A percentile compares a stretch with the other conserved stretches of the same genome.
These are phyloP conservation scores for Pyrocoelia pectoralis DNA, from an alignment of 2,888 invertebrate genomes.

Conservation along the genomic window DNA sequence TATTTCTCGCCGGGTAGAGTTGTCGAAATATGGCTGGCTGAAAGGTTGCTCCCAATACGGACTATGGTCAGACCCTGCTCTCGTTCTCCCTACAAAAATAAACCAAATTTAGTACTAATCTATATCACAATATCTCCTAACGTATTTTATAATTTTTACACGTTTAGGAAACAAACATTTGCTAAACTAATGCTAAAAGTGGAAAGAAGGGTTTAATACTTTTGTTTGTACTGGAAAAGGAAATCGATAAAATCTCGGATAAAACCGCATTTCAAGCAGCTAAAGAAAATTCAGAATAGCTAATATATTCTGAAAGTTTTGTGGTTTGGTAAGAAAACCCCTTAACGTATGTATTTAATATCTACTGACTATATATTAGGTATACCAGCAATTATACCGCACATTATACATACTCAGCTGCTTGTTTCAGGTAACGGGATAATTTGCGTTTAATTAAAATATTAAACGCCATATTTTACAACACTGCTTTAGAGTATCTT, in stretches of 20 bases:
- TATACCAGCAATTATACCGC: constrained; percentile 16
- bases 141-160: not conserved
- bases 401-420: constrained; percentile 15
- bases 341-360: constrained; percentile 10
- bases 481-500: constrained; percentile 2
- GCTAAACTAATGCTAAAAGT: not conserved
- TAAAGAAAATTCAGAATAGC: constrained; percentile 15
- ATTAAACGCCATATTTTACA: constrained; percentile 14
- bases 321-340: constrained; percentile 10
- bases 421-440: constrained; percentile 17
- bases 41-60: constrained; percentile 71
- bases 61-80: constrained; percentile 52
- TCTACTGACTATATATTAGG: constrained; percentile 8
- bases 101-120: not conserved
- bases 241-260: constrained; percentile 15
- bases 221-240: constrained; percentile 13
- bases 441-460: constrained; percentile 21
- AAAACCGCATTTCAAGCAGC: constrained; percentile 5
- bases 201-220: constrained; percentile 12
- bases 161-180: not conserved
- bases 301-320: constrained; percentile 16
- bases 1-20: constrained; percentile 82
- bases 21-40: constrained; percentile 89
- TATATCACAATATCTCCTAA: not conserved
- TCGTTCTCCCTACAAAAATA: constrained; percentile 51